A percentile compares a stretch with the other conserved stretches of the same genome.
phyloP scores from a whole-genome alignment of 2,797 vertebrate species.

The Acanthurus tractus region DNA sequence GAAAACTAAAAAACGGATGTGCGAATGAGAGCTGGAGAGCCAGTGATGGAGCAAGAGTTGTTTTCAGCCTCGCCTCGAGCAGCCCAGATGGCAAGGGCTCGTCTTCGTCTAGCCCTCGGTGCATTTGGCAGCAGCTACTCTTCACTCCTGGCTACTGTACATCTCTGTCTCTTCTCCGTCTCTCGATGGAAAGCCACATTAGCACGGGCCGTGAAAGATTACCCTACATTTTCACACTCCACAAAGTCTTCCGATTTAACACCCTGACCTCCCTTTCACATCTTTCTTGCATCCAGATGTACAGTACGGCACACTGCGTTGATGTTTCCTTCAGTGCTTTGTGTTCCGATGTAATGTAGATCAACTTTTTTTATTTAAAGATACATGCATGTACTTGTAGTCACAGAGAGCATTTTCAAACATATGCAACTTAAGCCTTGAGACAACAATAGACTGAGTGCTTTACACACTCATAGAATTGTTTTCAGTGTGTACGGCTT shows the following conservation, averaged over 20 bases:
- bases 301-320: background rate
- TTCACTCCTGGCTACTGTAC: constrained; percentile 68
- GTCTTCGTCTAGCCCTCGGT: constrained; percentile 74
- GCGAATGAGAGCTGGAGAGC: constrained; percentile 51
- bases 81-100: constrained; percentile 78
- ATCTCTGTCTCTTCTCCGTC: constrained; percentile 20
- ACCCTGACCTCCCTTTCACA: constrained; percentile 41
- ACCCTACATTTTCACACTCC: constrained; percentile 56
- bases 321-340: background rate
- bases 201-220: constrained; percentile 58
- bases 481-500: constrained; percentile 8
- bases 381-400: background rate
- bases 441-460: constrained; percentile 12
- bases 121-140: constrained; percentile 81
- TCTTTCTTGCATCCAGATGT: constrained; percentile 41
- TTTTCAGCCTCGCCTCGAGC: constrained; percentile 80
- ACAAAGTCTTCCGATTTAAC: constrained; percentile 31
- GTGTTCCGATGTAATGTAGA: constrained; percentile 21
- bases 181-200: constrained; percentile 49
- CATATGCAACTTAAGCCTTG: constrained; percentile 10
- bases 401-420: background rate
- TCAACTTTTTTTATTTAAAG: constrained; percentile 31
- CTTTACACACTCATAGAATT: constrained; percentile 14
- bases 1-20: constrained; percentile 1
- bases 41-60: constrained; percentile 69